phyloP scores from a whole-genome alignment of 2,797 vertebrate species.

The Hoplostethus atlanticus region DNA sequence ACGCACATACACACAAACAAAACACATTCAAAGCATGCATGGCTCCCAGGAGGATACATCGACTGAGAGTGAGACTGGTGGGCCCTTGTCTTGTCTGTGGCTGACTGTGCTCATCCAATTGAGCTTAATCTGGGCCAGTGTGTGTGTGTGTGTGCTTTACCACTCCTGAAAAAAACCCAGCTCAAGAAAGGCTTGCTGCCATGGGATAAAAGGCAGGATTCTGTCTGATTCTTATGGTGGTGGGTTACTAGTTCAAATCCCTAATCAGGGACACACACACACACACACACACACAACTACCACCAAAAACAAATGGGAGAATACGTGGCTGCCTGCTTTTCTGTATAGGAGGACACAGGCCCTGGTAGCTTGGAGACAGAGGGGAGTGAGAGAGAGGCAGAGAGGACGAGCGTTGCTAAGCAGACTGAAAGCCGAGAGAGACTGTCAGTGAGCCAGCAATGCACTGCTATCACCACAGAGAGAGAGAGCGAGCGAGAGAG shows the following conservation, averaged over 20 bases:
- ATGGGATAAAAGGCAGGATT: constrained; percentile 6
- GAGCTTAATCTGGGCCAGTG: constrained; percentile 57
- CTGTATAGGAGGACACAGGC: constrained; percentile 44
- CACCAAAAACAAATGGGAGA: constrained; percentile 25
- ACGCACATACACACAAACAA: constrained; percentile 48
- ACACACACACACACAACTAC: not conserved
- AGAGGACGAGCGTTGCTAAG: constrained; percentile 81
- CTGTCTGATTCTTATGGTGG: constrained; percentile 18
- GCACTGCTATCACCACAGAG: constrained; percentile 66
- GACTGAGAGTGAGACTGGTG: constrained; percentile 75
- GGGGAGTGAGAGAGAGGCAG: constrained; percentile 71
- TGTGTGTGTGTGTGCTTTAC: constrained; percentile 8
- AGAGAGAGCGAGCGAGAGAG: constrained; percentile 29
- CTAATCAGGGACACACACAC: constrained; percentile 14
- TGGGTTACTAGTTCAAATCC: constrained; percentile 47
- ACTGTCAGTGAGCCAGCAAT: constrained; percentile 75
- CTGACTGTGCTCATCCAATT: constrained; percentile 66
- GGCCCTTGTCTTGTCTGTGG: constrained; percentile 68
- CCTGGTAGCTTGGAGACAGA: constrained; percentile 63
- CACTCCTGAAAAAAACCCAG: constrained; percentile 32
- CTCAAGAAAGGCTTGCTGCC: constrained; percentile 23
- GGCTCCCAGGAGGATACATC: constrained; percentile 60
- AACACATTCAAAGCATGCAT: constrained; percentile 46
- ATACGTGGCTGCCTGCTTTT: constrained; percentile 36
- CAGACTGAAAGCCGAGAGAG: constrained; percentile 76